Conservation (phyloP, 2,888 invertebrate genomes). For the Lasioglossum oenotherae region DNA sequence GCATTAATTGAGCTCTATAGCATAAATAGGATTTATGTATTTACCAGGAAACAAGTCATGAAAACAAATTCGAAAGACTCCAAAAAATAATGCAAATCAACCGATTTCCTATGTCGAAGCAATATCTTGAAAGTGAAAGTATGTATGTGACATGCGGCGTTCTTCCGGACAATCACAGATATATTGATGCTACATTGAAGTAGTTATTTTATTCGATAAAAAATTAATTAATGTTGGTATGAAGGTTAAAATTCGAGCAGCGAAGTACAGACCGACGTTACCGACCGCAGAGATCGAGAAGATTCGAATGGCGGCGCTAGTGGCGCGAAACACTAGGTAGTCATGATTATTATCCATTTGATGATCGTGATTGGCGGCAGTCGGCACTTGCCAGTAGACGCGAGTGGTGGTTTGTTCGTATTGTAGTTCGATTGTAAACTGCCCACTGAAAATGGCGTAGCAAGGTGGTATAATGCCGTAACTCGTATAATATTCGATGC, state of each 20-base stretch:
- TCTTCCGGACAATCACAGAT: too few species aligned
- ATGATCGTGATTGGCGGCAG: constrained; percentile 68
- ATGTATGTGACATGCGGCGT: too few species aligned
- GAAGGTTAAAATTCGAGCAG: neutral
- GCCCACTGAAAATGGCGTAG: constrained; percentile 79
- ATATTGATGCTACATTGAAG: too few species aligned
- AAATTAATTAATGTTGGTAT: too few species aligned
- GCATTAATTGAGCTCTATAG: too few species aligned
- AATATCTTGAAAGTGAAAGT: too few species aligned
- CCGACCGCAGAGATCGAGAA: neutral
- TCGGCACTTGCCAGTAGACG: constrained; percentile 75
- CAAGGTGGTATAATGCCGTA: constrained; percentile 52
- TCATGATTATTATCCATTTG: constrained; percentile 41
- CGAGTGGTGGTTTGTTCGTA: constrained; percentile 61
- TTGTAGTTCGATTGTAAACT: constrained; percentile 55
- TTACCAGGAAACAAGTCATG: too few species aligned
- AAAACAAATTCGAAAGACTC: too few species aligned
- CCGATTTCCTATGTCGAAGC: too few species aligned
- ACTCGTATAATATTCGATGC: constrained; percentile 13
- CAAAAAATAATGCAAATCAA: too few species aligned
- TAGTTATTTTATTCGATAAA: too few species aligned
- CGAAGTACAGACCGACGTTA: neutral
- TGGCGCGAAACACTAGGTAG: constrained; percentile 15
- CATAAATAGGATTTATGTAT: too few species aligned
- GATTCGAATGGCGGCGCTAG: constrained; percentile 21